Evolutionary conservation across 35 echinoderm and acorn worm species (phyloP), one percentile per base, ranked within the genome.

Genomic region (Acanthaster planci): DNA sequence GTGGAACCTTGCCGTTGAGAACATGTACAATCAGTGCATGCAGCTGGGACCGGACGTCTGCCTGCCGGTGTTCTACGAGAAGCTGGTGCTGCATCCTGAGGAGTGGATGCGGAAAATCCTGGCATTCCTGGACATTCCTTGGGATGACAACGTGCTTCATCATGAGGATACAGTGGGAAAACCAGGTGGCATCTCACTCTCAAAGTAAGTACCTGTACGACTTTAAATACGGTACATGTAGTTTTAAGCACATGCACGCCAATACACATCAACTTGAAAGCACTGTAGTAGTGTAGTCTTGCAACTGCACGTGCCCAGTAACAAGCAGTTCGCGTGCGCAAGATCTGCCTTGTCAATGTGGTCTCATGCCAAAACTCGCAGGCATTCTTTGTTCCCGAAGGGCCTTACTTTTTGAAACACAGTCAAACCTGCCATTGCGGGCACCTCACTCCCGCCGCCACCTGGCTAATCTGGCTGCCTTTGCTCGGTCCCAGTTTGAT

Each of bases 11-110:
- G 95, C 91, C 0, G 76, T 97, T 37, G 91, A 93, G 85, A 93
- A 85, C 19, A 97, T 97, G 95, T 93, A 97, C 50, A 78, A 91
- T 32, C 95, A 97, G 55, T 97, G 95, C 53, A 16, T 91, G 64
- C 38, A 77, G 22, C 91, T 93, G 30, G 95, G 95, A n/a, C 76
- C 80, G 19, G 31, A 53, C 10, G 84, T 59, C 38, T 97, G 95
- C 59, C 59, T 90, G 38, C 95, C 91, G 2, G 95, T 97, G 0
- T 93, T 76, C 40, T 97, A 97, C 72, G 95, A 97, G 80, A 91
- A 97, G 38, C 55, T 97, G 0, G 91, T 97, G 0, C 78, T 97
- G 16, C 95, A 97, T 58, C 95, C 95, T 18, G 91, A 97, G 55
- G 81, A 93, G 27, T 88, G 91, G 91, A 76, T 93, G 80, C 67